Percentiles rank a stretch among this genome's conserved stretches.
Evolutionary conservation across 2,888 invertebrate species (phyloP).

Genomic region (Ormyrus thymus): DNA sequence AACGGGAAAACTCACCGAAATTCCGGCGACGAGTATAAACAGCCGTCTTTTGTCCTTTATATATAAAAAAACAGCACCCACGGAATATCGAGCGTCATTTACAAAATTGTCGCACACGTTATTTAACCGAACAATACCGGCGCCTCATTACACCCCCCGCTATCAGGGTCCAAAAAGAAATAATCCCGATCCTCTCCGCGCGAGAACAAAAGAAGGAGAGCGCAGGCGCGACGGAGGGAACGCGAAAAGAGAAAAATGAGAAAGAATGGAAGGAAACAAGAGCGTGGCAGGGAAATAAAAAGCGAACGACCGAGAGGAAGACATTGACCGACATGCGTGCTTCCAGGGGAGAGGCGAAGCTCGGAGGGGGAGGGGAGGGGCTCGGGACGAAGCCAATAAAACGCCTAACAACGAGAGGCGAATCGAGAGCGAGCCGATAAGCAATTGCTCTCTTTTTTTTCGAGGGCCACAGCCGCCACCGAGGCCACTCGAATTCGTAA

Average conservation of each 20-base stretch:
- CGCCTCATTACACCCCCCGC: too few species aligned
- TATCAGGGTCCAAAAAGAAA: not conserved
- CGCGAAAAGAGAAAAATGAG: not conserved
- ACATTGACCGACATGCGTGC: conserved; percentile 30
- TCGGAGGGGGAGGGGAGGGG: too few species aligned
- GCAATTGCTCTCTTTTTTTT: conserved; percentile 14
- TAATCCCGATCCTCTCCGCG: not conserved
- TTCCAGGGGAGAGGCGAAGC: not conserved
- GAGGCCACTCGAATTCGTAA: conserved; percentile 18
- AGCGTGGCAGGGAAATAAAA: conserved; percentile 2
- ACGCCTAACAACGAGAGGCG: conserved; percentile 8
- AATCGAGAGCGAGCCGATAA: conserved; percentile 39
- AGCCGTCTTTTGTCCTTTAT: too few species aligned
- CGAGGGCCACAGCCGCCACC: not conserved
- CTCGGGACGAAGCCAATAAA: conserved; percentile 25
- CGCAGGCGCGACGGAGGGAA: not conserved
- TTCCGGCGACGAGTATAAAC: too few species aligned
- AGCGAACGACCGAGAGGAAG: conserved; percentile 12
- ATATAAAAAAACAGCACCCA: too few species aligned
- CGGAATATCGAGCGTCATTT: too few species aligned
- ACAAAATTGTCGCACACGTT: too few species aligned
- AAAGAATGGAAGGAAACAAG: conserved; percentile 1
- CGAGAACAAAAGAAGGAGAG: not conserved
- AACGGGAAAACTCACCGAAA: too few species aligned
- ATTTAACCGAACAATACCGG: too few species aligned